phyloP scores from a whole-genome alignment of 2,113 vertebrate genomes.

The Paedocypris sp. region DNA sequence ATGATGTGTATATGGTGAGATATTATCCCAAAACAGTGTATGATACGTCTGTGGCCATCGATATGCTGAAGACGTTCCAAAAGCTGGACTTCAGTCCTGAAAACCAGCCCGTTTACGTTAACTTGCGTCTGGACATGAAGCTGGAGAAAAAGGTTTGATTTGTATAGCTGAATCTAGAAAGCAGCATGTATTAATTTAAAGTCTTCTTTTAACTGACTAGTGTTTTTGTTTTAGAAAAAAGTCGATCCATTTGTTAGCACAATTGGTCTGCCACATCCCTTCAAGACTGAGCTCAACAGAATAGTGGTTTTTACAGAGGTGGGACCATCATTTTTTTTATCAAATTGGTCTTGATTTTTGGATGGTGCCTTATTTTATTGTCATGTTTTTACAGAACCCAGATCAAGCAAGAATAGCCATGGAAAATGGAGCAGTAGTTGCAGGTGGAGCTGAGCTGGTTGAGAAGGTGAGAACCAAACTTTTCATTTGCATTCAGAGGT shows the following conservation, averaged over 20 bases:
- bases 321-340: conserved; percentile 9
- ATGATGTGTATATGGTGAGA: conserved; percentile 76
- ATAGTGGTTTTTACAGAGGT: conserved; percentile 87
- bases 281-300: conserved; percentile 63
- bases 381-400: conserved; percentile 53
- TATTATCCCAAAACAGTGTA: conserved; percentile 60
- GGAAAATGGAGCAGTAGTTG: conserved; percentile 67
- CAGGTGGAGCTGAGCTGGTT: conserved; percentile 74
- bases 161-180: neutral
- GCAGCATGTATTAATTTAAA: neutral
- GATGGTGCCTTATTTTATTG: neutral
- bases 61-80: conserved; percentile 77
- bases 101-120: conserved; percentile 66
- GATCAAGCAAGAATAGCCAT: conserved; percentile 64
- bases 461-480: conserved; percentile 60
- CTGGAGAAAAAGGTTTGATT: conserved; percentile 79
- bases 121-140: conserved; percentile 74
- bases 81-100: conserved; percentile 69
- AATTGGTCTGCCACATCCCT: conserved; percentile 65
- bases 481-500: neutral
- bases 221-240: conserved; percentile 66
- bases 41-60: conserved; percentile 51
- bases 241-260: conserved; percentile 70
- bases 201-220: neutral
- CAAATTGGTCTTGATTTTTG: neutral